These are phyloP conservation scores for Carapus acus DNA, from an alignment of 2,797 vertebrate species.

Conservation along the genomic window DNA sequence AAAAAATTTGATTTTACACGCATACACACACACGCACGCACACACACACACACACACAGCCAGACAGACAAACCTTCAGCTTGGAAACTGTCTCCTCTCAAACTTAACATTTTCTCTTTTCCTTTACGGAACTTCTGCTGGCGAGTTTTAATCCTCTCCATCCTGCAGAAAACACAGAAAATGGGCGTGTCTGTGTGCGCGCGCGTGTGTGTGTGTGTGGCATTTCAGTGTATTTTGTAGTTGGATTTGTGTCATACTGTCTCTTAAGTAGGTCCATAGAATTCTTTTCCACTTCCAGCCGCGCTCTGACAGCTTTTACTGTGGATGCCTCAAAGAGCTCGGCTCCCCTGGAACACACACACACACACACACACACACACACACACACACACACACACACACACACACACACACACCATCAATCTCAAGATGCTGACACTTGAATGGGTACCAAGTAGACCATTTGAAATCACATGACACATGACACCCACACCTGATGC, in stretches of 20 bases:
- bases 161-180: slow-evolving; percentile 67
- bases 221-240: neutral
- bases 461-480: no score
- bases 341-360: slow-evolving; percentile 76
- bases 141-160: slow-evolving; percentile 93
- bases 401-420: no score
- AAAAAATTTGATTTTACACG: no score
- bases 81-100: slow-evolving; percentile 72
- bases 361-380: slow-evolving; percentile 1
- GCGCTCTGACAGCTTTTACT: slow-evolving; percentile 89
- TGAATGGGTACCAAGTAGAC: no score
- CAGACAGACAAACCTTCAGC: slow-evolving; percentile 21
- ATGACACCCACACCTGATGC: no score
- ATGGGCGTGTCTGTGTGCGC: neutral
- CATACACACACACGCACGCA: no score
- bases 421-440: no score
- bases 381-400: no score
- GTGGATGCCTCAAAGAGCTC: slow-evolving; percentile 93
- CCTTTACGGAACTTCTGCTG: slow-evolving; percentile 94
- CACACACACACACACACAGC: no score
- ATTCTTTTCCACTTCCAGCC: slow-evolving; percentile 90
- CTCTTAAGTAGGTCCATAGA: slow-evolving; percentile 95
- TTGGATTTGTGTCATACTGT: slow-evolving; percentile 91
- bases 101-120: slow-evolving; percentile 87
- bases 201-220: neutral